A percentile compares a stretch with the other conserved stretches of the same genome.
phyloP scores from a whole-genome alignment of 2,888 invertebrate species.

The Carpatolechia fugitivella region DNA sequence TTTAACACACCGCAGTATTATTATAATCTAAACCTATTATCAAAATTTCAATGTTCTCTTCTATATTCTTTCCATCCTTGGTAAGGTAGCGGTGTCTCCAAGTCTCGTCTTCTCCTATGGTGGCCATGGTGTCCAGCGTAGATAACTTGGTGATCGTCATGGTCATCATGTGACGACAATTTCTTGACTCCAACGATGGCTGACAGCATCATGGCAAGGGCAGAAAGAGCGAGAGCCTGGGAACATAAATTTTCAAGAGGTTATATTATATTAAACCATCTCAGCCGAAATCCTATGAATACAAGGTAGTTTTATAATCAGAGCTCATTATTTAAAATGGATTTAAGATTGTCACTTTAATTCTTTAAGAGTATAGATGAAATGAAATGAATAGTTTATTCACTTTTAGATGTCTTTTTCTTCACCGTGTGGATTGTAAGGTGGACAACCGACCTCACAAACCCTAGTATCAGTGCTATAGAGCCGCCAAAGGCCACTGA shows the following conservation, averaged over 20 bases:
- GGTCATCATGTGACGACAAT: conserved; percentile 79
- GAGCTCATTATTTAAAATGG: too few species aligned
- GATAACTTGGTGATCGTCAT: conserved; percentile 79
- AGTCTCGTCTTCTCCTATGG: conserved; percentile 72
- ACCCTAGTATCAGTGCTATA: too few species aligned
- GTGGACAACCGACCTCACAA: too few species aligned
- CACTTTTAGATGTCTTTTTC: too few species aligned
- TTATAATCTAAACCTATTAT: not conserved
- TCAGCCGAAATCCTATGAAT: not conserved
- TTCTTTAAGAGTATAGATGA: too few species aligned
- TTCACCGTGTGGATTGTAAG: too few species aligned
- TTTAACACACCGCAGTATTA: not conserved
- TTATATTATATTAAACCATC: not conserved
- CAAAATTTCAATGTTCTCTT: conserved; percentile 23
- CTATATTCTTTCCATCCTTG: conserved; percentile 67
- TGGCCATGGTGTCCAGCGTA: conserved; percentile 81
- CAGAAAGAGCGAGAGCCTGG: conserved; percentile 83
- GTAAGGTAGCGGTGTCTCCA: conserved; percentile 68
- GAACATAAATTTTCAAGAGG: conserved; percentile 12
- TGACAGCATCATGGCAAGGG: conserved; percentile 86
- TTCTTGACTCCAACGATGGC: conserved; percentile 88
- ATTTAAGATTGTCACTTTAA: too few species aligned
- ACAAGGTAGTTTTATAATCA: too few species aligned
- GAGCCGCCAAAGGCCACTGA: too few species aligned
- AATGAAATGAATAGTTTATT: too few species aligned